Percentiles rank a stretch among this genome's conserved stretches.
These are phyloP conservation scores for Patella pellucida DNA, from an alignment of 2,888 invertebrate genomes.

Conservation along the genomic window DNA sequence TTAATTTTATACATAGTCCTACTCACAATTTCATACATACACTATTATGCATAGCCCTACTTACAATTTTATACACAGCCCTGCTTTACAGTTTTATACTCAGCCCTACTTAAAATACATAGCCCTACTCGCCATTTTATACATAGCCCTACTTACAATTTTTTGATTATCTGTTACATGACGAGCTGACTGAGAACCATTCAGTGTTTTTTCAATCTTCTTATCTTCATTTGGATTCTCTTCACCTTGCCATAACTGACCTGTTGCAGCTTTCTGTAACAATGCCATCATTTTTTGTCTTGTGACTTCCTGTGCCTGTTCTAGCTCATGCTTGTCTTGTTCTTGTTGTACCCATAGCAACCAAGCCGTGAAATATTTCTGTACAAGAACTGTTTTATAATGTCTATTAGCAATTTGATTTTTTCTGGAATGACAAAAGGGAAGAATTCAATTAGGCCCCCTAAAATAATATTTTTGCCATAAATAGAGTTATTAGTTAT, in stretches of 20 bases:
- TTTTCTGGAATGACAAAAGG: conserved; percentile 47
- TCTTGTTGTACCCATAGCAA: conserved; percentile 55
- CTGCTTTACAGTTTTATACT: too few relatives aligned
- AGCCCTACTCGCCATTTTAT: too few relatives aligned
- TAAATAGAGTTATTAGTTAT: too few relatives aligned
- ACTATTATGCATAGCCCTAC: too few relatives aligned
- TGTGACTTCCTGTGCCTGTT: conserved; percentile 55
- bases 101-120: too few relatives aligned
- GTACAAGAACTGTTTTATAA: conserved; percentile 43
- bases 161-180: conserved; percentile 17
- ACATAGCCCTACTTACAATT: conserved; percentile 16
- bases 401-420: conserved; percentile 54
- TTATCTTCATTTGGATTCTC: not conserved
- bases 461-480: not conserved
- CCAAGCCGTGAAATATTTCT: conserved; percentile 57
- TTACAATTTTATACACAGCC: too few relatives aligned
- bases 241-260: conserved; percentile 42
- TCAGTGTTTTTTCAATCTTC: not conserved
- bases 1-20: too few relatives aligned
- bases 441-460: not conserved
- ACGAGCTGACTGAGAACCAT: not conserved
- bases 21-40: too few relatives aligned
- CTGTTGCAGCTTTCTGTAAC: conserved; percentile 63
- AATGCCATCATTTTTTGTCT: conserved; percentile 66
- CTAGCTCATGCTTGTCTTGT: conserved; percentile 50